Base-by-base conservation (phyloP, 2,113 vertebrate genomes). In the Nerophis lumbriciformis region DNA sequence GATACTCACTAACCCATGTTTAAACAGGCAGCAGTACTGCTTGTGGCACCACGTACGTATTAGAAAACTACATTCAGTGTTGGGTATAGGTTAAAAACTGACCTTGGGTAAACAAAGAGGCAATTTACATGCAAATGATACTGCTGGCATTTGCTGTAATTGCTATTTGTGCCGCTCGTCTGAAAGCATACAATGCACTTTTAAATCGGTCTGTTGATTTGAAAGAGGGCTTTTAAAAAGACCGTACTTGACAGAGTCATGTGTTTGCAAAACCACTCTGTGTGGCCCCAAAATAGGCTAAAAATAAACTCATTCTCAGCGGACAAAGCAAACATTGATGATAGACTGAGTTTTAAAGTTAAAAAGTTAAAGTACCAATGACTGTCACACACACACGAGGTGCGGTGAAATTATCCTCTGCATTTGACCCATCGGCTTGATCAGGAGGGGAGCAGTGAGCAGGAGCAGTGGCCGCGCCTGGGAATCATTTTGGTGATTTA, bases 81-180 rank as follows among this genome's bases (percentile, higher is more conserved):
- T 65, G 65, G 50, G 69, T 65, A 63, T 45, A 65, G 55, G 73
- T 37, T 69, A 58, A 70, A 77, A 63, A 59, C 56, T 77, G 71
- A 80, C 71, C 78, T 61, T 60, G 68, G 58, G 52, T 69, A 72
- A 78, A 78, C 76, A 63, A 79, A 74, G 75, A 82, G 48, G 60
- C 67, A 67, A 87, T 85, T 87, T 87, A 76, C 73, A 88, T 87
- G 84, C 77, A 85, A 86, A 88, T 85, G 65, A 85, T 63, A 73
- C 56, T 39, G 61, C 68, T 80, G 73, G 57, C 76, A 80, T 87
- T 81, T 80, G 48, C 64, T 68, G 65, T 78, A 81, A 83, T 85
- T 83, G 73, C 71, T 19, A 50, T 75, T 77, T 73, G 76, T 61
- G 59, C 54, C 53, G 74, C 61, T 77, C 65, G 51, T 72, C 60